phyloP scores from a whole-genome alignment of 2,888 invertebrate genomes.

The Petrolisthes cinctipes region DNA sequence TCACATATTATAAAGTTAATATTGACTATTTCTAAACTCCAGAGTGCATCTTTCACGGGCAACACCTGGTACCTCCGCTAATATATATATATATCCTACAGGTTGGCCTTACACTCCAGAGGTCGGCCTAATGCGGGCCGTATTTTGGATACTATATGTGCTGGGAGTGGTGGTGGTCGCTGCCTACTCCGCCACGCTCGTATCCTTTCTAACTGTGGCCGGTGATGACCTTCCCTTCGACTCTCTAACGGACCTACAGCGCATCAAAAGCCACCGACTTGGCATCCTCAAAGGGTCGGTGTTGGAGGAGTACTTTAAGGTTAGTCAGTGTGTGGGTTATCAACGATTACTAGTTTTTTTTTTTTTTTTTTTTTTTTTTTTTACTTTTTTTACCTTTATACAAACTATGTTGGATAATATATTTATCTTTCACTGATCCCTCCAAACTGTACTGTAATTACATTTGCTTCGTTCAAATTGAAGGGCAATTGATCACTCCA shows the following conservation, averaged over 20 bases:
- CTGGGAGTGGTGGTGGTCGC: slow-evolving; percentile 53
- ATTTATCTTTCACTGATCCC: too few relatives aligned
- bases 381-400: too few relatives aligned
- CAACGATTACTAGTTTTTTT: too few relatives aligned
- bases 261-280: slow-evolving; percentile 37
- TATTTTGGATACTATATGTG: slow-evolving; percentile 55
- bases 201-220: slow-evolving; percentile 58
- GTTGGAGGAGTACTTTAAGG: slow-evolving; percentile 52
- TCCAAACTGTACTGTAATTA: too few relatives aligned
- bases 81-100: slow-evolving; percentile 4
- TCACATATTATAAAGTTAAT: too few relatives aligned
- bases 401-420: too few relatives aligned
- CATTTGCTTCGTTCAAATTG: too few relatives aligned
- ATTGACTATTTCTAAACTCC: too few relatives aligned
- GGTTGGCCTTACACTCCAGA: slow-evolving; percentile 52
- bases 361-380: too few relatives aligned
- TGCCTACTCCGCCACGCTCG: slow-evolving; percentile 59
- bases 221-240: slow-evolving; percentile 50
- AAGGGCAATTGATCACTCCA: too few relatives aligned
- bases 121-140: slow-evolving; percentile 14
- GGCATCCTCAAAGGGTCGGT: slow-evolving; percentile 60
- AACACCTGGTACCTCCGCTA: too few relatives aligned
- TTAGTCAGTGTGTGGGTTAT: neutral
- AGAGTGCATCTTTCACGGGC: too few relatives aligned
- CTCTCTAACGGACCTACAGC: slow-evolving; percentile 42